A percentile compares a stretch with the other conserved stretches of the same genome.
phyloP scores from a whole-genome alignment of 1,140 invertebrate genomes.

The Drosophila bifasciata region DNA sequence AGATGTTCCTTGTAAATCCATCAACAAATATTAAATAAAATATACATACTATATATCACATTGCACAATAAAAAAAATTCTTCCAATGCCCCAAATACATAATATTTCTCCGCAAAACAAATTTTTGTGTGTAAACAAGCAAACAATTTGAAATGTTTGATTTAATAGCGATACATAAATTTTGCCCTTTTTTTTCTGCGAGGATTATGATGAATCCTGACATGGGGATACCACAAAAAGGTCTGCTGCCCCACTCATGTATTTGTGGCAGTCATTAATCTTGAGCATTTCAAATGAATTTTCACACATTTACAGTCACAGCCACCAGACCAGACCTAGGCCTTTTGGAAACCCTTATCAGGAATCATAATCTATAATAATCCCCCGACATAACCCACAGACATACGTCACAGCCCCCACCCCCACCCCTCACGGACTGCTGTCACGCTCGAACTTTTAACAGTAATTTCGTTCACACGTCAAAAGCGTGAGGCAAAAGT shows the following conservation, averaged over 20 bases:
- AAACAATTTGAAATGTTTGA: slow-evolving; percentile 44
- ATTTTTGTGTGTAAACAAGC: slow-evolving; percentile 39
- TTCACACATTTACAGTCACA: slow-evolving; percentile 46
- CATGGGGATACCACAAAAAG: slow-evolving; percentile 16
- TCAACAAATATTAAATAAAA: background rate
- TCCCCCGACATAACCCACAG: too few species aligned
- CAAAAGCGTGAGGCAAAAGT: slow-evolving; percentile 13
- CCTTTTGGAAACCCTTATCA: slow-evolving; percentile 11
- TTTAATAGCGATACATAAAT: slow-evolving; percentile 42
- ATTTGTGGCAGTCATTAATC: slow-evolving; percentile 35
- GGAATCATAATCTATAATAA: too few species aligned
- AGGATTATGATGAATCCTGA: slow-evolving; percentile 23
- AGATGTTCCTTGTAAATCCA: too few species aligned
- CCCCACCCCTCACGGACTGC: too few species aligned
- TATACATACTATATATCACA: background rate
- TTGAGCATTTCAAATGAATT: slow-evolving; percentile 40
- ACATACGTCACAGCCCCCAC: too few species aligned
- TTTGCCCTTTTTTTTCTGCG: slow-evolving; percentile 21
- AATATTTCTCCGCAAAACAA: slow-evolving; percentile 17
- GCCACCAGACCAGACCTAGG: slow-evolving; percentile 11
- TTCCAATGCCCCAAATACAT: background rate
- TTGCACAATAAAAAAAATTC: background rate
- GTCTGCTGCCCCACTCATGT: background rate
- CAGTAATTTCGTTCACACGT: background rate
- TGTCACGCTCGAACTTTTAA: too few species aligned